These are phyloP conservation scores for Drosophila quinaria DNA, from an alignment of 2,888 invertebrate genomes.

Conservation along the genomic window DNA sequence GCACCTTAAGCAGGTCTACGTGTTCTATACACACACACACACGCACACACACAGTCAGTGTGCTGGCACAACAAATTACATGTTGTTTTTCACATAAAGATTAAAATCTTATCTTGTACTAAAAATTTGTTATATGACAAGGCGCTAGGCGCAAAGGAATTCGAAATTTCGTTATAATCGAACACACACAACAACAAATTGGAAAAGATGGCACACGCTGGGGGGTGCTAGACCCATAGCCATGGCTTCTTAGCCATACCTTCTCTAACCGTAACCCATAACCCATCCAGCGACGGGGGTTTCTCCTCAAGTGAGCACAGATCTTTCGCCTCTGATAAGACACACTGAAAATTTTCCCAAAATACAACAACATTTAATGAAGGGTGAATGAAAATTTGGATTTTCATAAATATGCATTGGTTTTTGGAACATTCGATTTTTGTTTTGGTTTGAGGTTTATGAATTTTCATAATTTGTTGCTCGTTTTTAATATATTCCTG, in stretches of 20 bases:
- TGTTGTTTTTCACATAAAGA: conserved; percentile 84
- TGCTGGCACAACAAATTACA: conserved; percentile 77
- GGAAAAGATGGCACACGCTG: conserved; percentile 81
- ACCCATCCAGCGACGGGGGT: conserved; percentile 34
- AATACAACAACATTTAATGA: conserved; percentile 8
- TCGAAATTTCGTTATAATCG: conserved; percentile 63
- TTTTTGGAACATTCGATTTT: conserved; percentile 10
- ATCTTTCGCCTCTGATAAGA: conserved; percentile 65
- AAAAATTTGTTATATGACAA: conserved; percentile 81
- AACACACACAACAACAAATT: conserved; percentile 24
- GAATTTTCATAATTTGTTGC: conserved; percentile 70
- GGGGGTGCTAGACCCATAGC: conserved; percentile 71
- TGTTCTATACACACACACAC: conserved; percentile 37
- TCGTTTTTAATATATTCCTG: conserved; percentile 62
- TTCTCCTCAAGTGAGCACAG: conserved; percentile 41
- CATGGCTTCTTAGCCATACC: neutral
- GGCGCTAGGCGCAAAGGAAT: conserved; percentile 76
- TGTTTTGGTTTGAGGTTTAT: conserved; percentile 38
- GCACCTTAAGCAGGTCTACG: conserved; percentile 53
- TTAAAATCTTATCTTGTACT: conserved; percentile 83
- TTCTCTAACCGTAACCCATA: neutral
- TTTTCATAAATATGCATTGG: conserved; percentile 73
- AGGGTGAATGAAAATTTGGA: conserved; percentile 73
- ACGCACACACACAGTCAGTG: conserved; percentile 22
- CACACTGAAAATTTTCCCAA: conserved; percentile 20